Conservation (phyloP, 1,140 invertebrate genomes). For the Gryllus bimaculatus region DNA sequence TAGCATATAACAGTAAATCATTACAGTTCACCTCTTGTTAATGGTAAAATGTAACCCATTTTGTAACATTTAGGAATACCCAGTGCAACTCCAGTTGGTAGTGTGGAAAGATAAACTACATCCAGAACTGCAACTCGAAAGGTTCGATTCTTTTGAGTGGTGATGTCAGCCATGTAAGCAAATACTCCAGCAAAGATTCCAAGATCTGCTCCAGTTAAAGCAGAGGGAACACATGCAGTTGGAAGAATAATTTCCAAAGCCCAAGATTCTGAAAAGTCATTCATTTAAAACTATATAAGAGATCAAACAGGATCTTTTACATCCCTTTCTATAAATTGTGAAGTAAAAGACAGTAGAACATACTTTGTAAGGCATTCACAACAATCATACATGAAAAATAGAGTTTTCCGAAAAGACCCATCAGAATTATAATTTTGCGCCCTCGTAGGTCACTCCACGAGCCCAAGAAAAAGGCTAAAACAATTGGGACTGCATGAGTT, state of each 20-base stretch:
- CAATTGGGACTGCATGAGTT: conserved; percentile 54
- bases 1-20: conserved; percentile 7
- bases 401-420: conserved; percentile 59
- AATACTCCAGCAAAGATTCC: conserved; percentile 65
- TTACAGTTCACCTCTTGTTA: not conserved
- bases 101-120: conserved; percentile 58
- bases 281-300: not conserved
- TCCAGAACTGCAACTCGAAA: conserved; percentile 62
- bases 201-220: conserved; percentile 60
- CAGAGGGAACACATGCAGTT: conserved; percentile 58
- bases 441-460: conserved; percentile 64
- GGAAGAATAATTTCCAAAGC: conserved; percentile 62
- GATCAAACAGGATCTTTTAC: not conserved
- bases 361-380: conserved; percentile 49
- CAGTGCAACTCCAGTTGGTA: conserved; percentile 60
- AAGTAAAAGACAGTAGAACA: conserved; percentile 6
- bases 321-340: not conserved
- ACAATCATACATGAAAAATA: conserved; percentile 62
- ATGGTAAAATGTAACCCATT: not conserved
- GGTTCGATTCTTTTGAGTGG: conserved; percentile 49
- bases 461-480: conserved; percentile 64
- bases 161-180: conserved; percentile 62
- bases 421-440: conserved; percentile 54
- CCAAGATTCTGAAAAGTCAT: conserved; percentile 41
- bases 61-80: conserved; percentile 29